These are phyloP conservation scores for Drosophila dunni DNA, from an alignment of 1,140 invertebrate species.

Conservation along the genomic window DNA sequence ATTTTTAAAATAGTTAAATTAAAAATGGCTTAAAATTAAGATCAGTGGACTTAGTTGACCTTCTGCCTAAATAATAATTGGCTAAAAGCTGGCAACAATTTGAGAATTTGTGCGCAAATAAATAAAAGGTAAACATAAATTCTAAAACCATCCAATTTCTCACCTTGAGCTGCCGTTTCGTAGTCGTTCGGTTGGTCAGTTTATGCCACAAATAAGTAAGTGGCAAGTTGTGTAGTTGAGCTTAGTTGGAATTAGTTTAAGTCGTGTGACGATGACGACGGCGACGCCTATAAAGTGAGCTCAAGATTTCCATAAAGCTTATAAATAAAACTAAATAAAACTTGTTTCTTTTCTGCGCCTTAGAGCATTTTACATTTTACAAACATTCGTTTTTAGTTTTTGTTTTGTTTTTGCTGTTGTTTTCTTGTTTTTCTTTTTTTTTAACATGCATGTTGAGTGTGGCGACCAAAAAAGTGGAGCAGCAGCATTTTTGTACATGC, in stretches of 20 bases:
- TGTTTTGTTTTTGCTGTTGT: constrained; percentile 26
- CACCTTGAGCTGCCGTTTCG: constrained; percentile 37
- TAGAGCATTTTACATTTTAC: constrained; percentile 52
- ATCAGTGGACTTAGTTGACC: constrained; percentile 22
- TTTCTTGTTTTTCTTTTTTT: constrained; percentile 37
- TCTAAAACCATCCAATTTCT: constrained; percentile 28
- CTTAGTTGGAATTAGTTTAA: constrained; percentile 28
- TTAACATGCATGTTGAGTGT: constrained; percentile 56
- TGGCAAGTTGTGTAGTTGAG: constrained; percentile 13
- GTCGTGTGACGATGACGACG: constrained; percentile 3
- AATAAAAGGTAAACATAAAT: constrained; percentile 6
- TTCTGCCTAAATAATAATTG: constrained; percentile 10
- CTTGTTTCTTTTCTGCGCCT: constrained; percentile 54
- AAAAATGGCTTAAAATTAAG: constrained; percentile 2
- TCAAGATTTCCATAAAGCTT: constrained; percentile 70
- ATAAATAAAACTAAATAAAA: constrained; percentile 65
- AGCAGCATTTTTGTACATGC: constrained; percentile 57
- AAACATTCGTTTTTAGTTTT: constrained; percentile 43
- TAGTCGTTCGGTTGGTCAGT: constrained; percentile 29
- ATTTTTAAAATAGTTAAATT: neutral
- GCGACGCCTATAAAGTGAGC: constrained; percentile 56
- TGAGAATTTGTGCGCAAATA: neutral
- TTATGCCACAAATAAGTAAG: constrained; percentile 3
- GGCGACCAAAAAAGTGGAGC: constrained; percentile 65
- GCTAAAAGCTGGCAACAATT: neutral